phyloP scores from a whole-genome alignment of 2,113 vertebrate species.

The Casuarius casuarius region DNA sequence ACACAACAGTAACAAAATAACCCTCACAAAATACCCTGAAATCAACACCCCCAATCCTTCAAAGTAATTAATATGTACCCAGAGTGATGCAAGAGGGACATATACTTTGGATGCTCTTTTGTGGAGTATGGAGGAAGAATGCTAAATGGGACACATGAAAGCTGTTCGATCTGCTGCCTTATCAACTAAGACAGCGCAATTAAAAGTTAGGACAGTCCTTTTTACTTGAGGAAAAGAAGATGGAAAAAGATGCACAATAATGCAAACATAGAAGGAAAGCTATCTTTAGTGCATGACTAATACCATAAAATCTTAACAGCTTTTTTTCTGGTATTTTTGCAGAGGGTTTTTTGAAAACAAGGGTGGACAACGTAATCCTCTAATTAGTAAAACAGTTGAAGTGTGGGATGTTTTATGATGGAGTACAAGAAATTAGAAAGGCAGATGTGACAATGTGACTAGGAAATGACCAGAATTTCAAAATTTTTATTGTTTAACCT shows the following conservation, averaged over 20 bases:
- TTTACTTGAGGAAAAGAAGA: neutral
- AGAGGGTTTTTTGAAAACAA: conserved; percentile 15
- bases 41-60: neutral
- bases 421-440: neutral
- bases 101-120: neutral
- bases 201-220: neutral
- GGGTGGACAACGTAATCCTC: neutral
- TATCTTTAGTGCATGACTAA: neutral
- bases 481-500: neutral
- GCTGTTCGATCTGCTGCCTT: conserved; percentile 5
- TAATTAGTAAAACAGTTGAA: neutral
- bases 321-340: conserved; percentile 29
- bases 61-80: neutral
- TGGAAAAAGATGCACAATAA: neutral
- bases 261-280: neutral
- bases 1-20: neutral
- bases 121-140: neutral
- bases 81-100: neutral
- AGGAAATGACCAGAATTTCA: neutral
- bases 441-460: neutral
- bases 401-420: neutral
- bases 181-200: neutral
- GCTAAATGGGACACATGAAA: neutral
- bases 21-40: neutral
- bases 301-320: neutral